Evolutionary conservation across 2,888 invertebrate genomes (phyloP).

Genomic region (Thera britannica): DNA sequence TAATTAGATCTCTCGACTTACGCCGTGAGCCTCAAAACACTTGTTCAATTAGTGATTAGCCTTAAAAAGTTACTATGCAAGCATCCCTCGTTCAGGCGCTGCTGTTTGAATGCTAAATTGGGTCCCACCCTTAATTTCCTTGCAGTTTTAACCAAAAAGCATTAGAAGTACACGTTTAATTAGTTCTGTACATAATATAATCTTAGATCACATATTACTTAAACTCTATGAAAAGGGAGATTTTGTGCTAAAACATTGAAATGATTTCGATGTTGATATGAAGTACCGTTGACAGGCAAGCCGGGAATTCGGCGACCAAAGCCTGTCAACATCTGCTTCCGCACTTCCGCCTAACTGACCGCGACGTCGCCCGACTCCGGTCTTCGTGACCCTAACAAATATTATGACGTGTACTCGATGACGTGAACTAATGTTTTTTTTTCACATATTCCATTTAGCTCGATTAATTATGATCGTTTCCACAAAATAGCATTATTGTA

Average conservation of each 20-base stretch:
- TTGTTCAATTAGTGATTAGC: slow-evolving; percentile 82
- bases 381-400: slow-evolving; percentile 51
- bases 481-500: too few species aligned
- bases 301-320: slow-evolving; percentile 44
- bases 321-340: slow-evolving; percentile 73
- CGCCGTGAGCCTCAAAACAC: slow-evolving; percentile 78
- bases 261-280: slow-evolving; percentile 47
- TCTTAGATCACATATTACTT: not conserved
- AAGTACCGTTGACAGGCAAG: slow-evolving; percentile 53
- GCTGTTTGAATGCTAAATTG: slow-evolving; percentile 31
- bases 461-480: too few species aligned
- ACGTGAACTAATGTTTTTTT: slow-evolving; percentile 27
- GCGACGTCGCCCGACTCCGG: slow-evolving; percentile 50
- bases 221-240: slow-evolving; percentile 18
- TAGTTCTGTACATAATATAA: not conserved
- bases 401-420: slow-evolving; percentile 34
- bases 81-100: slow-evolving; percentile 39
- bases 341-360: slow-evolving; percentile 68
- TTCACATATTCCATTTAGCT: too few species aligned
- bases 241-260: slow-evolving; percentile 54
- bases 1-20: slow-evolving; percentile 82
- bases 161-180: slow-evolving; percentile 1
- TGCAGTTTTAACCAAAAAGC: slow-evolving; percentile 8
- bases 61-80: slow-evolving; percentile 71
- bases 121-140: slow-evolving; percentile 23